Evolutionary conservation across 64 coral and sea anemone genomes (phyloP), one percentile per base, ranked within the genome.

Genomic region (Stylophora pistillata): DNA sequence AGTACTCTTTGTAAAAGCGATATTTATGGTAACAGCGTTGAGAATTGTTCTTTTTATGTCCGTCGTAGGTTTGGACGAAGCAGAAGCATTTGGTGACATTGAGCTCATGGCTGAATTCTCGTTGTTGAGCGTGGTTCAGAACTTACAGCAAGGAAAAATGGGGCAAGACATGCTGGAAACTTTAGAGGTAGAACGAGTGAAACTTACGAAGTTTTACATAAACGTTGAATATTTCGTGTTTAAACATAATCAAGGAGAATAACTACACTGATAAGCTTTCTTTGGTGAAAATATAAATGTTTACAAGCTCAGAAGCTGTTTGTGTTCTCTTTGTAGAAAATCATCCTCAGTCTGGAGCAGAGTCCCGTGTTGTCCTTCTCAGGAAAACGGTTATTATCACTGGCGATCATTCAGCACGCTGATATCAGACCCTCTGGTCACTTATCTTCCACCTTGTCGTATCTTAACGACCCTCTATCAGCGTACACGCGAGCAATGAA

Each of bases 61-160:
- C 30, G 6, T 26, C 7, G 3, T 30, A 84, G 80, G 97, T 54
- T 21, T 99, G 71, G 93, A 99, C 23, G 97, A 99, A n/a, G 89
- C 90, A 76, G 97, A 99, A 53, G 97, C 93, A 20, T 99, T 99
- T 85, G 97, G 97, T 34, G 90, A 99, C 53, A 78, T 89, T 0
- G 97, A 99, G 47, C 81, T 99, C 20, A 91, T 91, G 58, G 93
- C 90, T 5, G 89, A 99, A 53, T 95, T 99, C 17, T 53, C 79
- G 9, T 34, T 98, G 29, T 33, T 94, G 9, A 86, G 53, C 10
- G 74, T 82, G 12, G 88, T 91, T 10, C 71, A 90, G 37, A 88
- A 78, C 78, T 58, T 98, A 64, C 88, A 94, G 30, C 85, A 94
- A 37, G 95, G 95, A 21, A 94, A 98, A 69, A 91, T 94, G 23